Conservation (phyloP, 2,113 vertebrate species). For the Indicator maculatus region DNA sequence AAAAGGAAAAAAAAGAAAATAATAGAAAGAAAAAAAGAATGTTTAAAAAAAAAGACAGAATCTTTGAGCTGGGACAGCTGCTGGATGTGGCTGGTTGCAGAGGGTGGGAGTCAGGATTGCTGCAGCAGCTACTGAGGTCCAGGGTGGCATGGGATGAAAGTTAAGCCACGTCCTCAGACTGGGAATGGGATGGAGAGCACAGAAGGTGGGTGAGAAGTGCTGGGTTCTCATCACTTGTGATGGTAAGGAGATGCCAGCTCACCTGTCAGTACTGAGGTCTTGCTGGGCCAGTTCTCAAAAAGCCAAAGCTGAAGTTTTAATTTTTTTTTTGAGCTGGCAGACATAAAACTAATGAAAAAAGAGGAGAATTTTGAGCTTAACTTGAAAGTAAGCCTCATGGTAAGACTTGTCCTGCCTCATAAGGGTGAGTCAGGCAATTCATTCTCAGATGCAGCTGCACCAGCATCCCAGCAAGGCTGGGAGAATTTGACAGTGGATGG, state of each 20-base stretch:
- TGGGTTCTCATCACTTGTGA: not conserved
- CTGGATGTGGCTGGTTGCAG: not conserved
- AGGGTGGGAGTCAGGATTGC: not conserved
- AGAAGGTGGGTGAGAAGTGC: not conserved
- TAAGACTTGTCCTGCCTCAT: not conserved
- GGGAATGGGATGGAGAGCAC: not conserved
- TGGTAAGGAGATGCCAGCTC: not conserved
- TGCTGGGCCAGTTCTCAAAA: not conserved
- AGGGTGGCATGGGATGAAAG: fast-evolving
- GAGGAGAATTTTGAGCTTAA: not conserved
- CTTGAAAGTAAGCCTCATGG: conserved; percentile 2
- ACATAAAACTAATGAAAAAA: not conserved
- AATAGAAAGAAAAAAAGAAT: not conserved
- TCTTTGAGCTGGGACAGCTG: not conserved
- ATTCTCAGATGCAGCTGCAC: not conserved
- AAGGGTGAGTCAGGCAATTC: not conserved
- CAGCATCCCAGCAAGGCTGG: not conserved
- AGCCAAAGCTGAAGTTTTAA: not conserved
- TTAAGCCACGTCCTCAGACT: not conserved
- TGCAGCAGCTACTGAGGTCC: not conserved
- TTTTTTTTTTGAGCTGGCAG: not conserved
- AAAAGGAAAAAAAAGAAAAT: too few species aligned
- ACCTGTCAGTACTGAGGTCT: not conserved
- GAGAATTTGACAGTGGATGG: not conserved
- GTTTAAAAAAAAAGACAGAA: not conserved